Percentiles rank a stretch among this genome's conserved stretches.
Evolutionary conservation across 2,888 invertebrate genomes (phyloP).

Genomic region (Polymixis flavicincta): DNA sequence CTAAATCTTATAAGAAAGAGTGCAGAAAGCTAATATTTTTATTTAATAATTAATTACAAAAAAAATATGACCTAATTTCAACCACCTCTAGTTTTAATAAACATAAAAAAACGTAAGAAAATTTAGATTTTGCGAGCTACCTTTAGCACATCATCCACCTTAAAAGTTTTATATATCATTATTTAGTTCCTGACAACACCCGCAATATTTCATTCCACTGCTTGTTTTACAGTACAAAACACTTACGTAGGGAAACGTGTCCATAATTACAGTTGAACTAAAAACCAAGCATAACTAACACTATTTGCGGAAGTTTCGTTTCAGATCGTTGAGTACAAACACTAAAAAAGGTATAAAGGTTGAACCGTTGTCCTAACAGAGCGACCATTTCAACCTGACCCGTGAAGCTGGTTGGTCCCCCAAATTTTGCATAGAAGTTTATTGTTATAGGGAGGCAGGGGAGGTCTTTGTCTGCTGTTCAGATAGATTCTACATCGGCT

Average conservation of each 20-base stretch:
- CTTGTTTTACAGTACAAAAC: constrained; percentile 3
- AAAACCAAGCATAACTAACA: constrained; percentile 51
- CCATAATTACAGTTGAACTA: constrained; percentile 40
- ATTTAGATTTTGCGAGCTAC: too few species aligned
- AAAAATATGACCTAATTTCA: too few species aligned
- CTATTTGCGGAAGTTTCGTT: constrained; percentile 59
- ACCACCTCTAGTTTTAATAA: too few species aligned
- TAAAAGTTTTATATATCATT: background rate
- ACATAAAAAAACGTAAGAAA: too few species aligned
- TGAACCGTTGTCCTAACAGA: constrained; percentile 66
- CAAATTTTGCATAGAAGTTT: constrained; percentile 23
- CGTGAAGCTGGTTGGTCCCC: constrained; percentile 10
- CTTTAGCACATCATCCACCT: too few species aligned
- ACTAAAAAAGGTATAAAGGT: constrained; percentile 73
- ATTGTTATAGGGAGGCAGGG: constrained; percentile 39
- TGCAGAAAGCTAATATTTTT: too few species aligned
- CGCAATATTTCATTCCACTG: constrained; percentile 5
- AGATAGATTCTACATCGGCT: constrained; percentile 69
- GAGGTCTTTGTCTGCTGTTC: constrained; percentile 65
- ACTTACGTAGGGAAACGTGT: constrained; percentile 7
- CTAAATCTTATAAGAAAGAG: too few species aligned
- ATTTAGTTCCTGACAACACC: background rate
- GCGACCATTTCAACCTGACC: constrained; percentile 59
- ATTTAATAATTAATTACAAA: too few species aligned
- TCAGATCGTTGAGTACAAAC: constrained; percentile 68